Conservation (phyloP, 2,113 vertebrate genomes). For the Sterrhoptilus dennistouni region DNA sequence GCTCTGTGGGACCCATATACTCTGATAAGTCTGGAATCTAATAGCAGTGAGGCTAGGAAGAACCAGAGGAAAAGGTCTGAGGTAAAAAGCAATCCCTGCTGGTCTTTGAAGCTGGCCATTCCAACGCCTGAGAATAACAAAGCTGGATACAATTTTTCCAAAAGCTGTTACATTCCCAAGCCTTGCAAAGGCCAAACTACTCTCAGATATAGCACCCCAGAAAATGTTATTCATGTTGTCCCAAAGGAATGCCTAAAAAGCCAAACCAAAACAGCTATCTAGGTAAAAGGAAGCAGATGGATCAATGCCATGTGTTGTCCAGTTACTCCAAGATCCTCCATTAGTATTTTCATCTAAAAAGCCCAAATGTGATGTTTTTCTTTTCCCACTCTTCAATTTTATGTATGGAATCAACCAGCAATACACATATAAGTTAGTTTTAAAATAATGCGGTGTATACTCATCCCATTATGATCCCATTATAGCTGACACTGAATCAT, state of each 20-base stretch:
- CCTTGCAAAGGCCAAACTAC: background rate
- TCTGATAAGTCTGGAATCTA: background rate
- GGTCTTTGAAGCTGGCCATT: background rate
- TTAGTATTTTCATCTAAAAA: background rate
- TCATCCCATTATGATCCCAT: background rate
- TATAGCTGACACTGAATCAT: background rate
- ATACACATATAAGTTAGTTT: background rate
- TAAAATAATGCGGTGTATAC: background rate
- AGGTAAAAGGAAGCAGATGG: background rate
- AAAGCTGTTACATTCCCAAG: background rate
- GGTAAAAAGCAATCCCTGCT: background rate
- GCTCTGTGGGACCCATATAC: background rate
- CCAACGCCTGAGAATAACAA: accelerated
- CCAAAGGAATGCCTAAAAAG: background rate
- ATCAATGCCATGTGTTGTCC: background rate
- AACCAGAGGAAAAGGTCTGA: background rate
- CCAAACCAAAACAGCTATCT: background rate
- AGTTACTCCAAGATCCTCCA: background rate
- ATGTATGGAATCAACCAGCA: background rate
- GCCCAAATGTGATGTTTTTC: background rate
- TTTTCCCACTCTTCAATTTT: background rate
- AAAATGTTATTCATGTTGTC: background rate
- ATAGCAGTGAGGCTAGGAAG: background rate
- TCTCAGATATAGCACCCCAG: background rate
- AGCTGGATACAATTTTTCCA: background rate